These are phyloP conservation scores for Pomatorhinus ruficollis DNA, from an alignment of 2,113 vertebrate genomes.

Conservation along the genomic window DNA sequence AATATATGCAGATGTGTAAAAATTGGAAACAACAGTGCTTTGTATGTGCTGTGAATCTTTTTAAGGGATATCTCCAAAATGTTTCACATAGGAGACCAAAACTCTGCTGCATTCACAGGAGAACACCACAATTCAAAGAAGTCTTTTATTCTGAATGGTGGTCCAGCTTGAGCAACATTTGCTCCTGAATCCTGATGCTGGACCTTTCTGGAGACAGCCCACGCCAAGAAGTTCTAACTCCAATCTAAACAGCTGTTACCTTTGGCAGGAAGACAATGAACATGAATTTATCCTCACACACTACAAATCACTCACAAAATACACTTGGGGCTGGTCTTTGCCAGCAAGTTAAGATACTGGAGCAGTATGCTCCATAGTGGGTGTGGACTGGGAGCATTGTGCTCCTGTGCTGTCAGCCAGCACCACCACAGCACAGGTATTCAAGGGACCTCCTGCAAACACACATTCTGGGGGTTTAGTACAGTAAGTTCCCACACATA, in stretches of 20 bases:
- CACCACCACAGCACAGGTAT: neutral
- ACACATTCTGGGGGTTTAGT: neutral
- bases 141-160: neutral
- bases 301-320: neutral
- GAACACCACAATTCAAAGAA: neutral
- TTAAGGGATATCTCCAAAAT: neutral
- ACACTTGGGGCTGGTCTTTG: neutral
- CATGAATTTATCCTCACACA: neutral
- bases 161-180: neutral
- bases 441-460: neutral
- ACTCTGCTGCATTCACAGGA: neutral
- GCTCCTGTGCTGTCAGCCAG: neutral
- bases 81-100: neutral
- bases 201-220: neutral
- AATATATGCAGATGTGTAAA: neutral
- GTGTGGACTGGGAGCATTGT: rapidly evolving
- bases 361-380: rapidly evolving
- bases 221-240: neutral
- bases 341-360: neutral
- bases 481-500: neutral
- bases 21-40: neutral
- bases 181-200: neutral
- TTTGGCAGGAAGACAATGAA: neutral
- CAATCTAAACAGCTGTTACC: neutral
- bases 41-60: neutral